Percentiles rank a stretch among this genome's conserved stretches.
These are phyloP conservation scores for Psephotus haematonotus DNA, from an alignment of 2,113 vertebrate genomes.

Conservation along the genomic window DNA sequence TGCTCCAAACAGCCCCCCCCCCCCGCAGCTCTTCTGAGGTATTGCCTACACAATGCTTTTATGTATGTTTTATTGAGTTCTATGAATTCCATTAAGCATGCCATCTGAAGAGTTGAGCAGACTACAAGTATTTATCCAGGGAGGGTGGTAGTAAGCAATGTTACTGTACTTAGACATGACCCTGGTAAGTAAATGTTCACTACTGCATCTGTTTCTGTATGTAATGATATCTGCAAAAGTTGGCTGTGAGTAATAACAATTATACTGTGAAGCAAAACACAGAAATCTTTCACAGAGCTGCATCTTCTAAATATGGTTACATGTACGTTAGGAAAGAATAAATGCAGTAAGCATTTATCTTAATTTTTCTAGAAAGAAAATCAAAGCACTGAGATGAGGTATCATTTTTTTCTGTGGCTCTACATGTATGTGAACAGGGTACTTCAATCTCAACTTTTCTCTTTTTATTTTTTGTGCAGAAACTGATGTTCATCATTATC, in stretches of 20 bases:
- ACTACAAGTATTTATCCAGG: conserved; percentile 7
- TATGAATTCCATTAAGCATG: background rate
- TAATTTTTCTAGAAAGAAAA: background rate
- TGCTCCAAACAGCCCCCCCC: too few relatives aligned
- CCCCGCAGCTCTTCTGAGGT: background rate
- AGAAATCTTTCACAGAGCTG: background rate
- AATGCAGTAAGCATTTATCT: background rate
- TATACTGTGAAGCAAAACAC: background rate
- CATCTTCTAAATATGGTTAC: background rate
- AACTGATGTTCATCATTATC: conserved; percentile 81
- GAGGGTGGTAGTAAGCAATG: background rate
- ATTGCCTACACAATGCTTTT: accelerated
- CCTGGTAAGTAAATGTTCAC: background rate
- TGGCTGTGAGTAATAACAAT: background rate
- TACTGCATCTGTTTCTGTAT: background rate
- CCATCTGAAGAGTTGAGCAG: background rate
- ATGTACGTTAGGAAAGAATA: background rate
- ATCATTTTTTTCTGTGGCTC: background rate
- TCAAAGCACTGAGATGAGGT: background rate
- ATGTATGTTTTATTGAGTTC: background rate
- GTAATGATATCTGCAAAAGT: background rate
- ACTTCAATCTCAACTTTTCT: conserved; percentile 34
- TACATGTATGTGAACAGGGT: background rate
- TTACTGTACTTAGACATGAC: background rate
- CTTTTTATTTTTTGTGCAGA: conserved; percentile 76